Conservation (phyloP, 2,113 vertebrate genomes). For the Melanotaenia duboulayi region DNA sequence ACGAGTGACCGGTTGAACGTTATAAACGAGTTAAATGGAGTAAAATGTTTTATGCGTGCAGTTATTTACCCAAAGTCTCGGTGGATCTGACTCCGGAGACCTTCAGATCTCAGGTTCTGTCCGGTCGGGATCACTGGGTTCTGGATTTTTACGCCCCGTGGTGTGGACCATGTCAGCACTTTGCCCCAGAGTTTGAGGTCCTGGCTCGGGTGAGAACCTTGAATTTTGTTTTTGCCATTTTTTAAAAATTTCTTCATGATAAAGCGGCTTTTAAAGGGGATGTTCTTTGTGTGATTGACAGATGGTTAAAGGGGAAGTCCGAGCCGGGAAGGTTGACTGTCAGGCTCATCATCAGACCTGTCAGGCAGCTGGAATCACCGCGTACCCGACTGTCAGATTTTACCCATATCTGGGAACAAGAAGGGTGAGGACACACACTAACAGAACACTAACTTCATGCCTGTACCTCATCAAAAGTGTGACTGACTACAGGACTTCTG, state of each 20-base stretch:
- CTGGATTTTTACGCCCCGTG: conserved; percentile 97
- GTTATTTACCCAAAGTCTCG: conserved; percentile 88
- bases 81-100: conserved; percentile 90
- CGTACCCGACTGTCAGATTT: conserved; percentile 93
- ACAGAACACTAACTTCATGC: too few species aligned
- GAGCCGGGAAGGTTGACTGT: conserved; percentile 95
- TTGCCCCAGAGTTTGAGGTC: conserved; percentile 96
- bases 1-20: neutral
- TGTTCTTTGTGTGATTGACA: conserved; percentile 66
- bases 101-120: conserved; percentile 89
- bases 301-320: conserved; percentile 90
- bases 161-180: conserved; percentile 96
- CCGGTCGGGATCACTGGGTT: conserved; percentile 92
- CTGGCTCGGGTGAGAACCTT: conserved; percentile 87
- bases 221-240: neutral
- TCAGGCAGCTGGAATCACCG: conserved; percentile 88
- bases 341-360: conserved; percentile 89
- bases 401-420: conserved; percentile 83
- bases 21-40: neutral
- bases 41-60: conserved; percentile 58
- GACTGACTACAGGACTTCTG: too few species aligned
- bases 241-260: neutral
- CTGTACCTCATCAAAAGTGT: too few species aligned
- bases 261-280: neutral
- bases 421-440: conserved; percentile 79